Conservation (phyloP, 2,888 invertebrate species). For the Beris morrisii region DNA sequence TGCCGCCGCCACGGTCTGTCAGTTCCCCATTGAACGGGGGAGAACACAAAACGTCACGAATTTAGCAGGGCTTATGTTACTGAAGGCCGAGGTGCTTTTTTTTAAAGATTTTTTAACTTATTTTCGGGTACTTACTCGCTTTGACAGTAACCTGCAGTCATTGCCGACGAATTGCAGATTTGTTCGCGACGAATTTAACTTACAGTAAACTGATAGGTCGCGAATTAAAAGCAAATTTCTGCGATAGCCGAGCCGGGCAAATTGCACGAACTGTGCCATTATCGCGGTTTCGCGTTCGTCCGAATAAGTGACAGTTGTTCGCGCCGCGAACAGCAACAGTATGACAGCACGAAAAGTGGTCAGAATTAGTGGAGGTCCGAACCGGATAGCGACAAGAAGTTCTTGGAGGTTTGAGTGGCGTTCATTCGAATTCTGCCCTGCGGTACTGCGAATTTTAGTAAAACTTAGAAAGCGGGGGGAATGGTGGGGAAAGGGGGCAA, state of each 20-base stretch:
- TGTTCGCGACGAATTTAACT: slow-evolving; percentile 4
- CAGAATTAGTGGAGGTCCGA: too few species aligned
- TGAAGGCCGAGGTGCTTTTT: not conserved
- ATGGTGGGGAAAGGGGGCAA: too few species aligned
- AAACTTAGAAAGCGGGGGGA: too few species aligned
- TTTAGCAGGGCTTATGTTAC: not conserved
- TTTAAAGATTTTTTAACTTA: not conserved
- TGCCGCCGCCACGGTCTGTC: not conserved
- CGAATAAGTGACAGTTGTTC: too few species aligned
- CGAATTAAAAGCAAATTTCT: slow-evolving; percentile 28
- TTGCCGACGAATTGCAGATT: not conserved
- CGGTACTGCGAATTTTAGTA: too few species aligned
- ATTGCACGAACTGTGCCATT: slow-evolving; percentile 33
- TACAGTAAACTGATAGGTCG: slow-evolving; percentile 22
- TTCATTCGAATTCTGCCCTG: too few species aligned
- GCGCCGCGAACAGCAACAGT: too few species aligned
- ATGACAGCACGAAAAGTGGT: too few species aligned
- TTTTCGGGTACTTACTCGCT: slow-evolving; percentile 22
- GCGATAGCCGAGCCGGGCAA: slow-evolving; percentile 24
- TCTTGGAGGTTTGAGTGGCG: too few species aligned
- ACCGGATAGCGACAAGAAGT: too few species aligned
- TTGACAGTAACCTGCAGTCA: slow-evolving; percentile 11
- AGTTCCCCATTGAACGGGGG: slow-evolving; percentile 5
- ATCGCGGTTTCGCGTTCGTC: not conserved
- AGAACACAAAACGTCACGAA: slow-evolving; percentile 3